Evolutionary conservation across 2,797 vertebrate genomes (phyloP).

Genomic region (Siniperca undulata): DNA sequence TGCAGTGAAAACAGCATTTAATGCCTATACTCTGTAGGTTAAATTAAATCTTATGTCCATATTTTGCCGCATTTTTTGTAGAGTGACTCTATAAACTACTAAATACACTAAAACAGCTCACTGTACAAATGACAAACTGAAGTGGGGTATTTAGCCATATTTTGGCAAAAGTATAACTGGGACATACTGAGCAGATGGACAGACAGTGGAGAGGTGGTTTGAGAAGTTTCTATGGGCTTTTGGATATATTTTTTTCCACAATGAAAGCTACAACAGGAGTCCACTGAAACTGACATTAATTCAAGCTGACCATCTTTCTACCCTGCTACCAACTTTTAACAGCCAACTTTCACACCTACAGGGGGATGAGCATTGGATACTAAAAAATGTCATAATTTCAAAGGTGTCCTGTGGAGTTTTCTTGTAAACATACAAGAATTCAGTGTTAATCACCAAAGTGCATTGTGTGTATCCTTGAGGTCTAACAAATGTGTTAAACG

Average conservation of each 20-base stretch:
- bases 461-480: not conserved
- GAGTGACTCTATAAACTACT: not conserved
- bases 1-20: not conserved
- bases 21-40: not conserved
- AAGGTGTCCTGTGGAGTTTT: not conserved
- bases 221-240: not conserved
- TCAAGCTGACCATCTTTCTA: not conserved
- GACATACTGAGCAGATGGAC: constrained; percentile 3
- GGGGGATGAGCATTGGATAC: not conserved
- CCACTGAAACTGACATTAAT: not conserved
- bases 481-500: not conserved
- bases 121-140: not conserved
- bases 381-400: not conserved
- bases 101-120: not conserved
- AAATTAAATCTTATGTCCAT: not conserved
- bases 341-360: not conserved
- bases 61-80: not conserved
- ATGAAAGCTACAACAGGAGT: not conserved
- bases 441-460: not conserved
- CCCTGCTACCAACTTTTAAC: not conserved
- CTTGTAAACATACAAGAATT: not conserved
- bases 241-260: not conserved
- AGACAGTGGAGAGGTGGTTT: not conserved
- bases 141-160: not conserved
- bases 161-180: not conserved